phyloP scores from a whole-genome alignment of 64 coral and sea anemone species.

The Platygyra sinensis region DNA sequence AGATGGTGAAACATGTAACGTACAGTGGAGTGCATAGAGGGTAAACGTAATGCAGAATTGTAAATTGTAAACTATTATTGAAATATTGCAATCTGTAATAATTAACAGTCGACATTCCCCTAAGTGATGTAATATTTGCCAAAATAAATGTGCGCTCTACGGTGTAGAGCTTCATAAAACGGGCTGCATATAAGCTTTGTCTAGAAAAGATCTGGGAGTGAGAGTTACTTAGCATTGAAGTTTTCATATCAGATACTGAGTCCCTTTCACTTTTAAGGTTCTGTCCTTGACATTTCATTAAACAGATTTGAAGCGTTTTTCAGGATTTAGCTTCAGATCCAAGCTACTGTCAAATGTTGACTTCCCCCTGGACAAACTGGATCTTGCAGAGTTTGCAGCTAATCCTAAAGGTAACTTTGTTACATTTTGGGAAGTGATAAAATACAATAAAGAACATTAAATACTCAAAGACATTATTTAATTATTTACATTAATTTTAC shows the following conservation, averaged over 20 bases:
- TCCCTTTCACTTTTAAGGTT: background rate
- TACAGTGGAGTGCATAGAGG: too few relatives aligned
- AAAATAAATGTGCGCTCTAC: too few relatives aligned
- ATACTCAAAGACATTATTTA: too few relatives aligned
- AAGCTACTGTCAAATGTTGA: constrained; percentile 91
- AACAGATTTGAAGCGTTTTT: constrained; percentile 92
- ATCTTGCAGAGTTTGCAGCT: constrained; percentile 74
- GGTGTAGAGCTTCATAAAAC: too few relatives aligned
- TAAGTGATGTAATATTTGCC: too few relatives aligned
- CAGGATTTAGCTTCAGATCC: constrained; percentile 90
- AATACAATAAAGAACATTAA: too few relatives aligned
- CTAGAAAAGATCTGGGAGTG: background rate
- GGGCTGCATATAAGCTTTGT: background rate
- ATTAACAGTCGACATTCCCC: too few relatives aligned
- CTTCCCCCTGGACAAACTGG: constrained; percentile 62
- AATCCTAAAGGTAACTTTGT: constrained; percentile 55
- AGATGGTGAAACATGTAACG: too few relatives aligned
- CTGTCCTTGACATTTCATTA: constrained; percentile 51
- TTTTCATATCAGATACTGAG: background rate
- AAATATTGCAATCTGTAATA: too few relatives aligned
- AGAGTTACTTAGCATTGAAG: background rate
- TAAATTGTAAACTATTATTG: too few relatives aligned
- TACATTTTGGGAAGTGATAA: background rate
- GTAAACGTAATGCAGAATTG: too few relatives aligned
- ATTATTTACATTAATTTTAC: too few relatives aligned